Conservation (phyloP, 2,888 invertebrate genomes). For the Drosophila kambysellisi region DNA sequence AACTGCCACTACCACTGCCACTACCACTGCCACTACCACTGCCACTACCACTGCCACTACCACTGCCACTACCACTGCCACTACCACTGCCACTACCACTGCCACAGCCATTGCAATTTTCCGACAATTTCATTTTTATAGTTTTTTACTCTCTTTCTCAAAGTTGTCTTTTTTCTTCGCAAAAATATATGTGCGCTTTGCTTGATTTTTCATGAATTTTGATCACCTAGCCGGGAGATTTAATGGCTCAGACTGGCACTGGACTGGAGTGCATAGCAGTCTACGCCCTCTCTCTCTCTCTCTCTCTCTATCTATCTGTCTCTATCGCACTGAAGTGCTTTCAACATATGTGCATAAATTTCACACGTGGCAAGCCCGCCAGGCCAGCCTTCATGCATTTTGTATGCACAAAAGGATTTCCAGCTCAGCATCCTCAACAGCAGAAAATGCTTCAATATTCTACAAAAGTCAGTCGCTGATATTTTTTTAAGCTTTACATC, state of each 20-base stretch:
- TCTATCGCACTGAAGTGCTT: slow-evolving; percentile 52
- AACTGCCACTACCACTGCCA: slow-evolving; percentile 1
- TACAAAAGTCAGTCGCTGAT: slow-evolving; percentile 30
- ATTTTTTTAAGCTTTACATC: slow-evolving; percentile 12
- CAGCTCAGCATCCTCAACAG: slow-evolving; percentile 33
- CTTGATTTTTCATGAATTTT: slow-evolving; percentile 64
- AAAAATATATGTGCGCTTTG: slow-evolving; percentile 52
- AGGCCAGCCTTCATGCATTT: slow-evolving; percentile 67
- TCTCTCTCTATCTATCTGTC: not conserved
- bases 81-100: slow-evolving; percentile 10
- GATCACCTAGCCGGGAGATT: slow-evolving; percentile 58
- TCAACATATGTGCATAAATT: slow-evolving; percentile 81
- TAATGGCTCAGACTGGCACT: slow-evolving; percentile 37
- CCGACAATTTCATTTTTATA: slow-evolving; percentile 67
- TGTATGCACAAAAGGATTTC: slow-evolving; percentile 71
- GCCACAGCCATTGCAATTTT: slow-evolving; percentile 58
- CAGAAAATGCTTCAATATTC: slow-evolving; percentile 32
- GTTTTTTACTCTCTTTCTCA: slow-evolving; percentile 41
- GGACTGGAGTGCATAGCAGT: slow-evolving; percentile 13
- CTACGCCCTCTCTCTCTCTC: not conserved
- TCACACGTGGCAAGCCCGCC: slow-evolving; percentile 69
- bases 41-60: slow-evolving; percentile 19
- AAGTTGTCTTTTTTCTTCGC: slow-evolving; percentile 27
- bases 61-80: slow-evolving; percentile 5
- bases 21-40: slow-evolving; percentile 7